phyloP scores from a whole-genome alignment of 2,113 vertebrate genomes.

The Garra rufa region DNA sequence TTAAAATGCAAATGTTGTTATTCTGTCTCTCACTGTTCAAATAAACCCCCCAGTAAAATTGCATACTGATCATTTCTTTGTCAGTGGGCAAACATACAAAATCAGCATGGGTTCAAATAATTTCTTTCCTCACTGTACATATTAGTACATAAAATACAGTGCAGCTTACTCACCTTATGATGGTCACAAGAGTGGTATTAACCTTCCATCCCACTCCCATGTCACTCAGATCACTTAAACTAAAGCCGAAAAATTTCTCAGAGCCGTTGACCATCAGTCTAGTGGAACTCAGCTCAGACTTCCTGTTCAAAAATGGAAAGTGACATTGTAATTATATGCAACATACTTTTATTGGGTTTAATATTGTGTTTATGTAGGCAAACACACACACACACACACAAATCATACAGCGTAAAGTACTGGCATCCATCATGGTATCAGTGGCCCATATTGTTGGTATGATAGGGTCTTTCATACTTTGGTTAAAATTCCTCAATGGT shows the following conservation, averaged over 20 bases:
- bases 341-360: background rate
- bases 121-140: no score
- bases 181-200: constrained; percentile 84
- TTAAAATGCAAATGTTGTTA: no score
- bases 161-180: constrained; percentile 82
- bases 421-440: background rate
- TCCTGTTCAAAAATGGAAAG: constrained; percentile 62
- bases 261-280: constrained; percentile 84
- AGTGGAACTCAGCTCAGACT: constrained; percentile 75
- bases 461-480: no score
- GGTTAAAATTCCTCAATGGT: no score
- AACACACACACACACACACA: background rate
- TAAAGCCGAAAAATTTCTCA: constrained; percentile 77
- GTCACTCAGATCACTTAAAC: constrained; percentile 72
- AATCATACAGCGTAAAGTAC: background rate
- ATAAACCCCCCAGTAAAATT: no score
- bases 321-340: background rate
- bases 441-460: no score
- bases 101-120: no score
- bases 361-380: background rate
- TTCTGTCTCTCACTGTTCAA: no score
- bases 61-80: no score
- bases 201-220: constrained; percentile 81
- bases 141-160: background rate
- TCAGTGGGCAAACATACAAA: no score